Evolutionary conservation across 2,888 invertebrate species (phyloP).

Genomic region (Idaea aversata): DNA sequence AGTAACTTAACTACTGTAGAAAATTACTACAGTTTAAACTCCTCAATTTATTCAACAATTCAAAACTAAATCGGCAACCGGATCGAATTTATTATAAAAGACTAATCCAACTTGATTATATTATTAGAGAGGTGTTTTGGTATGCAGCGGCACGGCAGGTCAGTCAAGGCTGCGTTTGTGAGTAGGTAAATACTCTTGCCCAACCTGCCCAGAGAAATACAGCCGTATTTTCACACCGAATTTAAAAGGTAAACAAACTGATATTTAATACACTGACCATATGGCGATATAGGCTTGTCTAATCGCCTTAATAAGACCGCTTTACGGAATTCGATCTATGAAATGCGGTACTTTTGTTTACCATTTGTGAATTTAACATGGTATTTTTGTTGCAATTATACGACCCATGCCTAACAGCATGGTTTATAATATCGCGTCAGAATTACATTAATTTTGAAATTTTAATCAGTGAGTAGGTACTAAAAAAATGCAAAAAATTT

Average conservation of each 20-base stretch:
- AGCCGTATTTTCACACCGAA: constrained; percentile 28
- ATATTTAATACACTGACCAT: constrained; percentile 12
- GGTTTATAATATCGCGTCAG: not conserved
- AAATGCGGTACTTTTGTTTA: not conserved
- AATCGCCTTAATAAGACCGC: not conserved
- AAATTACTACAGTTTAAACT: not conserved
- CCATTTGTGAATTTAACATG: not conserved
- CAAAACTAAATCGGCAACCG: not conserved
- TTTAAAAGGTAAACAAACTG: constrained; percentile 27
- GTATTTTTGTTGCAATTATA: not conserved
- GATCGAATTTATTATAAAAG: not conserved
- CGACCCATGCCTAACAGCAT: not conserved
- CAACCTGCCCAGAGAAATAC: constrained; percentile 33
- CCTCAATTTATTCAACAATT: not conserved
- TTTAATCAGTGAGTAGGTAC: too few relatives aligned
- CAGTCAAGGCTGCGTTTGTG: constrained; percentile 29
- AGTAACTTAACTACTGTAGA: too few relatives aligned
- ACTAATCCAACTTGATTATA: constrained; percentile 4
- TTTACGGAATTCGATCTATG: not conserved
- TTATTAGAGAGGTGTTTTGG: constrained; percentile 30
- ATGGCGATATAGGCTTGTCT: constrained; percentile 5
- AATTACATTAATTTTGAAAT: too few relatives aligned
- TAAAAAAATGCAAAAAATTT: too few relatives aligned
- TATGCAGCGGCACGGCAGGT: constrained; percentile 27
- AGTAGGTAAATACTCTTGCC: constrained; percentile 30